Conservation (phyloP, 1,140 invertebrate species). For the Cydia amplana region DNA sequence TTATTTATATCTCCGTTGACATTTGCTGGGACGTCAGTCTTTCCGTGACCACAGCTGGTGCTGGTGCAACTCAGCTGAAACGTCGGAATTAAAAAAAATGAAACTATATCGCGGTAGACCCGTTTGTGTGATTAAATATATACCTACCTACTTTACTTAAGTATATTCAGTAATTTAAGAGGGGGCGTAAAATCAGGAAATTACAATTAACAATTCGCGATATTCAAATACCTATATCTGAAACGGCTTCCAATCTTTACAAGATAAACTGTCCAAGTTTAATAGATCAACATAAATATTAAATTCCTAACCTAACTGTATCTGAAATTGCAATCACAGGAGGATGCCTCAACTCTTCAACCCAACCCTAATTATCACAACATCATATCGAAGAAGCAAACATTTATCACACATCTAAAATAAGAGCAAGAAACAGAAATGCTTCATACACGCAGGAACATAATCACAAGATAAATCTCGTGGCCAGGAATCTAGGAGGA, state of each 20-base stretch:
- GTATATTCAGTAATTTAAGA: not conserved
- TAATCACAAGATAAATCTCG: slow-evolving; percentile 9
- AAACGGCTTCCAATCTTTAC: no score
- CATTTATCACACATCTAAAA: not conserved
- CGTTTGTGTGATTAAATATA: no score
- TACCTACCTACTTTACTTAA: not conserved
- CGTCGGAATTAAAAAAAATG: no score
- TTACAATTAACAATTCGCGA: no score
- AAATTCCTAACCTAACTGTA: not conserved
- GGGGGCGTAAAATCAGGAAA: no score
- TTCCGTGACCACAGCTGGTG: no score
- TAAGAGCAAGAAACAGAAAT: not conserved
- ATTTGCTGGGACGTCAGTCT: no score
- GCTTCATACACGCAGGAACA: slow-evolving; percentile 6
- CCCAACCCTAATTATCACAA: not conserved
- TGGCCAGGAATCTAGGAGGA: slow-evolving; percentile 7
- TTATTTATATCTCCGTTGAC: no score
- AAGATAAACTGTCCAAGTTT: not conserved
- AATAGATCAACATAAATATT: not conserved
- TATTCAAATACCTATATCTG: no score
- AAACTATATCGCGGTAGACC: no score
- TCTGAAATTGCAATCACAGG: not conserved
- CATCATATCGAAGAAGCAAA: not conserved
- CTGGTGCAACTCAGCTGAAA: no score
- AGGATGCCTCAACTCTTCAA: no score